A percentile compares a stretch with the other conserved stretches of the same genome.
These are phyloP conservation scores for Trididemnum nubilum DNA, from an alignment of 23 tunicate species.

Conservation along the genomic window DNA sequence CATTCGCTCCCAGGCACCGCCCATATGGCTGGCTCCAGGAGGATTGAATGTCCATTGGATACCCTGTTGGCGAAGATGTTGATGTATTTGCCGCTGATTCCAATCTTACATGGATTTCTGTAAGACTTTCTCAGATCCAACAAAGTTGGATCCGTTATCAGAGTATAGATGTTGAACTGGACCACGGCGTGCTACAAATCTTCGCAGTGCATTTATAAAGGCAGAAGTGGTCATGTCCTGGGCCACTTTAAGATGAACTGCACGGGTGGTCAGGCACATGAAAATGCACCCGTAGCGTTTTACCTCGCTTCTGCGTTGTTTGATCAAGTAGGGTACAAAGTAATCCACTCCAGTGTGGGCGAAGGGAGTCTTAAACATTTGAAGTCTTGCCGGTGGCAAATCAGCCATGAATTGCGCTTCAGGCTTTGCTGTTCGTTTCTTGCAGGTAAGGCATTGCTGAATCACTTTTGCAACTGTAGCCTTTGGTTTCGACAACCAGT, in stretches of 20 bases:
- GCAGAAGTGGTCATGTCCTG: too few species aligned
- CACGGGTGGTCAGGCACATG: not conserved
- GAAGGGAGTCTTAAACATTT: not conserved
- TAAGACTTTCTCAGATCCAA: too few species aligned
- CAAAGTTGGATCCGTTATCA: too few species aligned
- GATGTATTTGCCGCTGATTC: too few species aligned
- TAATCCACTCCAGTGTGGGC: not conserved
- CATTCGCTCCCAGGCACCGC: not conserved
- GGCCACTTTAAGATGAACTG: not conserved
- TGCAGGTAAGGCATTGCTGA: not conserved
- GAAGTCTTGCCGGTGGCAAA: not conserved
- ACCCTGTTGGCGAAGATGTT: not conserved
- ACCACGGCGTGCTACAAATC: conserved; percentile 21
- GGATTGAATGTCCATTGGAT: not conserved
- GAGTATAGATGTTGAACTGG: not conserved
- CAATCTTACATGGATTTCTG: too few species aligned
- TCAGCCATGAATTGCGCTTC: not conserved
- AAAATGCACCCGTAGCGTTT: too few species aligned
- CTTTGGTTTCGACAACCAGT: not conserved
- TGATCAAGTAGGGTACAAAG: not conserved
- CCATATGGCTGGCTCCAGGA: too few species aligned
- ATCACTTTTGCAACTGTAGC: not conserved
- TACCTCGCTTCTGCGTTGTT: not conserved
- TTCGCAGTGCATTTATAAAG: conserved; percentile 18
- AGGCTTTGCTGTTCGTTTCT: not conserved